phyloP scores from a whole-genome alignment of 2,797 vertebrate species.

The Eurystomus glaucurus region DNA sequence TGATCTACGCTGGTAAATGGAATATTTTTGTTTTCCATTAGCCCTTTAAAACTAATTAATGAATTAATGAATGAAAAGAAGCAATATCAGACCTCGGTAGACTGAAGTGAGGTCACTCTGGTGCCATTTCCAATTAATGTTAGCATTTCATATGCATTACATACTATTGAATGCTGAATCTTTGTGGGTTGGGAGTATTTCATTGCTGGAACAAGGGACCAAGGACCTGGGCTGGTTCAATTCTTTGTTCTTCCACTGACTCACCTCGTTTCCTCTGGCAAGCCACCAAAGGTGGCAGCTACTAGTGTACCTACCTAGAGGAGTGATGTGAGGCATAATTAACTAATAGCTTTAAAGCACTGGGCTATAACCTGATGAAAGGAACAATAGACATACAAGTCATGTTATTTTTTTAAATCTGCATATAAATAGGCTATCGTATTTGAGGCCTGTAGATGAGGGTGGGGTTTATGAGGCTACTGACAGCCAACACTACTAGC shows the following conservation, averaged over 20 bases:
- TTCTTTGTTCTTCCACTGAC: conserved; percentile 13
- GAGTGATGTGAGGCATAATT: conserved; percentile 37
- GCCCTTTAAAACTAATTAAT: conserved; percentile 76
- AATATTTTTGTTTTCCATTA: conserved; percentile 80
- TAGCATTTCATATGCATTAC: conserved; percentile 59
- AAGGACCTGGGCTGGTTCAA: background rate
- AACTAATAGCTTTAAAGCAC: conserved; percentile 48
- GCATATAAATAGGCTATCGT: background rate
- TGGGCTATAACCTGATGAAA: background rate
- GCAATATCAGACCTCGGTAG: conserved; percentile 73
- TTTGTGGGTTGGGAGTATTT: conserved; percentile 44
- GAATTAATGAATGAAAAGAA: conserved; percentile 72
- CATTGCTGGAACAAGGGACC: background rate
- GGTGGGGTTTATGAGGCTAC: background rate
- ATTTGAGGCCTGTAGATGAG: conserved; percentile 16
- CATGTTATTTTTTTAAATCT: conserved; percentile 34
- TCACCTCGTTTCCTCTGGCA: background rate
- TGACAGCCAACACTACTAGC: background rate
- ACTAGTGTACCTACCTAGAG: conserved; percentile 21
- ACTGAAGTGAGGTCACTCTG: conserved; percentile 57
- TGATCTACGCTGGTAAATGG: conserved; percentile 23
- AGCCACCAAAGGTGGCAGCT: conserved; percentile 39
- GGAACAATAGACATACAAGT: conserved; percentile 38
- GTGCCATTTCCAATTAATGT: conserved; percentile 71
- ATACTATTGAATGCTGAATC: conserved; percentile 40